phyloP scores from a whole-genome alignment of 2,888 invertebrate species.

The Yponomeuta plumbellus region DNA sequence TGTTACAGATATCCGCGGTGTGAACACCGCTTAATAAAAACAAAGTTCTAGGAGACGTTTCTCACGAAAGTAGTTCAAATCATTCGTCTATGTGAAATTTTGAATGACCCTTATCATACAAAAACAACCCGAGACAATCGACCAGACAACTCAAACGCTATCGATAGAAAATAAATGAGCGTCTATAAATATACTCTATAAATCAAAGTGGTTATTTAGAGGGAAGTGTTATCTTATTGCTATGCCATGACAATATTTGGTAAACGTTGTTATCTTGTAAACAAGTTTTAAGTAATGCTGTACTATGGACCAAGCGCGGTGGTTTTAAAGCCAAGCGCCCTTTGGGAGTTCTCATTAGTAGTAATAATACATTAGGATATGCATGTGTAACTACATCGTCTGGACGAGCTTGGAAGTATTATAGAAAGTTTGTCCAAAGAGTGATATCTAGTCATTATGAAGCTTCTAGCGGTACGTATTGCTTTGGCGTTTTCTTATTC shows the following conservation, averaged over 20 bases:
- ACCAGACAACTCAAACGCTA: slow-evolving; percentile 6
- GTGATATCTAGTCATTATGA: slow-evolving; percentile 11
- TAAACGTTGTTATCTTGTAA: slow-evolving; percentile 57
- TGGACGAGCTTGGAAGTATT: neutral
- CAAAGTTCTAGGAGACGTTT: neutral
- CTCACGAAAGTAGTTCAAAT: neutral
- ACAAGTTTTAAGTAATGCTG: slow-evolving; percentile 64
- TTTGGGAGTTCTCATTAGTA: slow-evolving; percentile 47
- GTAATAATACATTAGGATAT: slow-evolving; percentile 45
- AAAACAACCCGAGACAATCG: slow-evolving; percentile 2
- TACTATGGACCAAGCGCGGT: slow-evolving; percentile 51
- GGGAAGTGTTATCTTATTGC: slow-evolving; percentile 41
- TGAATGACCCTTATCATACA: neutral
- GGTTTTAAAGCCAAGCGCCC: slow-evolving; percentile 52
- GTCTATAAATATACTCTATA: slow-evolving; percentile 4
- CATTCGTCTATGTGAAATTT: neutral
- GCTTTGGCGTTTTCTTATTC: neutral
- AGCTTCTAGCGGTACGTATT: slow-evolving; percentile 12
- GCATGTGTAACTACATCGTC: slow-evolving; percentile 7
- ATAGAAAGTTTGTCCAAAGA: neutral
- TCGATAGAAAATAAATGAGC: neutral
- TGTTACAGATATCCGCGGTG: neutral
- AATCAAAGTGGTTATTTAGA: slow-evolving; percentile 3
- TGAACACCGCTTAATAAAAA: neutral
- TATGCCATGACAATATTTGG: slow-evolving; percentile 54